phyloP scores from a whole-genome alignment of 2,888 invertebrate species.

The Stenodema calcarata region DNA sequence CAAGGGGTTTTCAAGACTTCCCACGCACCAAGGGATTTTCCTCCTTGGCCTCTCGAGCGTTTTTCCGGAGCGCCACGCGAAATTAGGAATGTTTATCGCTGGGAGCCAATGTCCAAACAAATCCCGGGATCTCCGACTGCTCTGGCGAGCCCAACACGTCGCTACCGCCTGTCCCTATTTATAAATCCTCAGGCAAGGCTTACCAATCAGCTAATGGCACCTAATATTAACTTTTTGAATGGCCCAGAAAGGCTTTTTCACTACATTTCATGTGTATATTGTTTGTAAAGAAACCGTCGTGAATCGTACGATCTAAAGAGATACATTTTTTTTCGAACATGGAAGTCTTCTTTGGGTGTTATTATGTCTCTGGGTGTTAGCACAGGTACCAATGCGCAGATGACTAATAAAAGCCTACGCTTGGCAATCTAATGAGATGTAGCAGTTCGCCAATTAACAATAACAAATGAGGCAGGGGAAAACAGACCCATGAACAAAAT shows the following conservation, averaged over 20 bases:
- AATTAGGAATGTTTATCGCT: constrained; percentile 8
- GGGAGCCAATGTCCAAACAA: constrained; percentile 3
- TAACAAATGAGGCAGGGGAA: too few relatives aligned
- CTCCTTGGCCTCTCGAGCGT: not conserved
- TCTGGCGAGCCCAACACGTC: not conserved
- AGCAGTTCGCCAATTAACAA: too few relatives aligned
- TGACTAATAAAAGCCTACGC: not conserved
- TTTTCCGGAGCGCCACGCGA: constrained; percentile 3
- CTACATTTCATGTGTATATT: not conserved
- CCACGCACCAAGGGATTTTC: not conserved
- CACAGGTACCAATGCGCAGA: not conserved
- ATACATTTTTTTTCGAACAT: not conserved
- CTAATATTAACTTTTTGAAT: constrained; percentile 29
- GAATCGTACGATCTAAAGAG: not conserved
- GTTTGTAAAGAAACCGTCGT: not conserved
- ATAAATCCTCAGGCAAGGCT: constrained; percentile 36
- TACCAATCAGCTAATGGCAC: constrained; percentile 35
- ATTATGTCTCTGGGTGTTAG: not conserved
- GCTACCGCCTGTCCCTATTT: constrained; percentile 19
- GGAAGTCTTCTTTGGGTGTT: not conserved
- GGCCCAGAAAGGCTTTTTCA: constrained; percentile 1
- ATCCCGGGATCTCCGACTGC: not conserved
- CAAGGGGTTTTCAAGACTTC: not conserved
- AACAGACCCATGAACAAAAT: too few relatives aligned
- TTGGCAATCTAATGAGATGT: too few relatives aligned